Evolutionary conservation across 2,797 vertebrate genomes (phyloP).

Genomic region (Gymnothorax javanicus): DNA sequence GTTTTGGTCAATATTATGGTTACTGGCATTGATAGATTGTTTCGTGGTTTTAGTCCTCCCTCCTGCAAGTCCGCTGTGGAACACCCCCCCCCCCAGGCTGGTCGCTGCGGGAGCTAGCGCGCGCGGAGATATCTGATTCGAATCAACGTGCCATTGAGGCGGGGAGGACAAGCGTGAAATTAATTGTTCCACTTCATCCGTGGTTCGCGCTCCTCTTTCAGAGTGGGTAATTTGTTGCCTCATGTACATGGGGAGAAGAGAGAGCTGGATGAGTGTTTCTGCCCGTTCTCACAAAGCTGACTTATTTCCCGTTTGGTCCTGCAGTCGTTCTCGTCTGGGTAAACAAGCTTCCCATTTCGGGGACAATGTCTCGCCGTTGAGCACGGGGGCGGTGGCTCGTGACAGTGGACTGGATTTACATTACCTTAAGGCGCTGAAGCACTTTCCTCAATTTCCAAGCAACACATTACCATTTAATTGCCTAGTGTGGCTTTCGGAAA

Average conservation of each 20-base stretch:
- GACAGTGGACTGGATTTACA: constrained; percentile 29
- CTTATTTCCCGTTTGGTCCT: constrained; percentile 52
- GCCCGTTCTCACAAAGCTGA: constrained; percentile 59
- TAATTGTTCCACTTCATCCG: constrained; percentile 97
- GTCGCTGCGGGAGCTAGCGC: constrained; percentile 67
- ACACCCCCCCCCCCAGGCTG: constrained; percentile 58
- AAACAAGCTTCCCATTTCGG: constrained; percentile 42
- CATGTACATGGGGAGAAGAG: constrained; percentile 60
- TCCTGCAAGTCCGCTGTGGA: constrained; percentile 62
- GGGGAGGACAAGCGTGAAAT: constrained; percentile 95
- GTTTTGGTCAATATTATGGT: constrained; percentile 83
- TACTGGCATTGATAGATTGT: constrained; percentile 84
- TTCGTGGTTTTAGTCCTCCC: constrained; percentile 74
- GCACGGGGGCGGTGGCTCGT: background rate
- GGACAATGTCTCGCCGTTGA: constrained; percentile 17
- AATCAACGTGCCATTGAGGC: constrained; percentile 86
- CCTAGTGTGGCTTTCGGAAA: constrained; percentile 56
- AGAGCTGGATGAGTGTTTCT: constrained; percentile 62
- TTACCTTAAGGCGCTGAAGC: background rate
- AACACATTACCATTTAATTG: constrained; percentile 57
- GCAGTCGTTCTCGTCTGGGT: constrained; percentile 39
- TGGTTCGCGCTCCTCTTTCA: constrained; percentile 82
- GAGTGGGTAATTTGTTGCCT: constrained; percentile 85
- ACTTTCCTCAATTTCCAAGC: constrained; percentile 25
- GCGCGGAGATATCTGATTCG: constrained; percentile 84